Conservation (phyloP, 2,888 invertebrate species). For the Philonicus albiceps region DNA sequence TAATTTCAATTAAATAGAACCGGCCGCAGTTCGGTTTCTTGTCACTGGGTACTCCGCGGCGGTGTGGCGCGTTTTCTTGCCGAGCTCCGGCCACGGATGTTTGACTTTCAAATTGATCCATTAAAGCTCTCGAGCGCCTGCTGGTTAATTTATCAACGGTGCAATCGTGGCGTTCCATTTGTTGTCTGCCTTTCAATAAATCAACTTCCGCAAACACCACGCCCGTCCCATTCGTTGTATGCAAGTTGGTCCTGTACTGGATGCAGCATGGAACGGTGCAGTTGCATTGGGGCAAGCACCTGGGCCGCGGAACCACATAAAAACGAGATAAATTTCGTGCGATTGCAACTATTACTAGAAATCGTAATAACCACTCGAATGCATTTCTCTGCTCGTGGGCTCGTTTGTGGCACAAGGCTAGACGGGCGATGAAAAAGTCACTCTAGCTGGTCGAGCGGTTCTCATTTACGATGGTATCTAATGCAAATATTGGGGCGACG, state of each 20-base stretch:
- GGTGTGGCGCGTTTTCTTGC: background rate
- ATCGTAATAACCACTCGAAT: constrained; percentile 18
- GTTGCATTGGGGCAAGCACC: background rate
- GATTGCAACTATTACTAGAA: constrained; percentile 30
- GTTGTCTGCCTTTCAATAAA: constrained; percentile 39
- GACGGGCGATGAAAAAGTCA: background rate
- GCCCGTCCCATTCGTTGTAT: constrained; percentile 17
- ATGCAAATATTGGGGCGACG: constrained; percentile 25
- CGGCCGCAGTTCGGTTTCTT: background rate
- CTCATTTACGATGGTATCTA: constrained; percentile 32
- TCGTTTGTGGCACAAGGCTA: constrained; percentile 39
- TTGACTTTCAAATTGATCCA: constrained; percentile 35
- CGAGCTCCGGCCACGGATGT: background rate
- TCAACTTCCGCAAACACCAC: constrained; percentile 42
- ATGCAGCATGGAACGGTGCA: background rate
- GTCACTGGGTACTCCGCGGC: background rate
- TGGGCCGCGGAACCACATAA: background rate
- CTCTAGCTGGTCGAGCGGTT: background rate
- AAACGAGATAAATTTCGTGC: constrained; percentile 19
- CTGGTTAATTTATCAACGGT: constrained; percentile 23
- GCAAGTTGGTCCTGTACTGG: constrained; percentile 6
- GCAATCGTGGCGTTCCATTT: constrained; percentile 36
- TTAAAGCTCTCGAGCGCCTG: constrained; percentile 9
- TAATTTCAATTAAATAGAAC: constrained; percentile 39
- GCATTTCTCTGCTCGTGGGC: constrained; percentile 36